Base-by-base conservation (phyloP, 35 echinoderm and acorn worm species). In the Lytechinus pictus region DNA sequence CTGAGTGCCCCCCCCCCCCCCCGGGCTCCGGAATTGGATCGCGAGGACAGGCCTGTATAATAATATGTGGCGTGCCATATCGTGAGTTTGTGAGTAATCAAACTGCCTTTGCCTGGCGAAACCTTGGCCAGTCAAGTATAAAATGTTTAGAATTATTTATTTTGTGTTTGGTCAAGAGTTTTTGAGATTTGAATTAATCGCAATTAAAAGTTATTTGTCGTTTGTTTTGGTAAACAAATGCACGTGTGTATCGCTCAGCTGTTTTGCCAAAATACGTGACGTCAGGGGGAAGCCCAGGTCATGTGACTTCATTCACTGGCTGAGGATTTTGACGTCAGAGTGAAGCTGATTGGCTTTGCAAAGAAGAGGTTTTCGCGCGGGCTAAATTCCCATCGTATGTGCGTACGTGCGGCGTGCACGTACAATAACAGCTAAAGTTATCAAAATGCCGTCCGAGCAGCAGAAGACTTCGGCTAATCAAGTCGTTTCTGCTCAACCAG, bases 401-500 rank as follows among this genome's bases (percentile, higher is more conserved):
- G 27, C 87, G 87, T 89, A 28, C 87, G 87, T 89, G 51, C 88
- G 88, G 1, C 86, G 33, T 88, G 91, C 91, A n/a, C 92, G 92
- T 57, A 93, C 92, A 57, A 57, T 24, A 54, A 13, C 52, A 44
- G 92, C 52, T 93, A 24, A 57, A 54, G 53, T 28, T 33, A 92
- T 95, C 92, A 99, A 99, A 98, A 99, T 99, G 98, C 98, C 98
- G 96, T 99, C 98, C 95, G 98, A 99, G 95, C 98, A 99, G 97
- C 94, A 96, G 93, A 97, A 97, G 97, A 95, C 96, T 89, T 57
- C 96, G 87, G 88, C 97, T 92, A 95, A 89, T 97, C 95, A 95
- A 89, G 96, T 92, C 58, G 86, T 99, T 89, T 86, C 97, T 94
- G 96, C 98, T 92, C 97, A 96, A 86, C 96, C 97, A 95, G 98